These are phyloP conservation scores for Heteromormyrus szaboi DNA, from an alignment of 2,797 vertebrate species.

Conservation along the genomic window DNA sequence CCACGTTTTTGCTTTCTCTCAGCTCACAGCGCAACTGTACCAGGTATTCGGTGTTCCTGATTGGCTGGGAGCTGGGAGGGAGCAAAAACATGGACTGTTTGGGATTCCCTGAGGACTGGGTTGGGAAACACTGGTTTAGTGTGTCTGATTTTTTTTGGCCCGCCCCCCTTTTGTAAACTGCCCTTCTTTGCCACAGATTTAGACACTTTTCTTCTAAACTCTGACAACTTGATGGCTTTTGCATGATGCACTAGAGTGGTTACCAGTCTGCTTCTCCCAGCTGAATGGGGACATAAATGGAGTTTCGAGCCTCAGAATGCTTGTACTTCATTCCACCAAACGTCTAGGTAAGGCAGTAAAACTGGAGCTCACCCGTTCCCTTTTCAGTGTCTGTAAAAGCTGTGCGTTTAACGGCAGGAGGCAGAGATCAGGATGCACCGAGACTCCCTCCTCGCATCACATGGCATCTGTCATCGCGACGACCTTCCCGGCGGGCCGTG, in stretches of 20 bases:
- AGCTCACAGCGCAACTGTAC: background rate
- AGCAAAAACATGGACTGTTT: background rate
- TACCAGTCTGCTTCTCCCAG: background rate
- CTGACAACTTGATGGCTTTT: background rate
- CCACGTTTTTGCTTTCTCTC: background rate
- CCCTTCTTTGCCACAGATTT: background rate
- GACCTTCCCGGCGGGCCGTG: background rate
- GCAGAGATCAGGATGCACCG: background rate
- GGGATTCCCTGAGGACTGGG: background rate
- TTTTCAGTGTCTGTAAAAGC: background rate
- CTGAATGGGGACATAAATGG: background rate
- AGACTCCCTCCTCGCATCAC: background rate
- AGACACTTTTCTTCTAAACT: background rate
- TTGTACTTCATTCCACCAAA: background rate
- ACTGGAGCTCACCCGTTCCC: background rate
- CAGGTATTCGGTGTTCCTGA: background rate
- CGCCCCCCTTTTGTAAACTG: background rate
- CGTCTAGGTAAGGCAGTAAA: background rate
- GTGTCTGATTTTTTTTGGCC: background rate
- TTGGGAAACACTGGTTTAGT: background rate
- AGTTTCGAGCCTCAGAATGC: background rate
- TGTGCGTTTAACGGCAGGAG: background rate
- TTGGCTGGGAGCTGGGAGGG: background rate
- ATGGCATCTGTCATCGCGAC: background rate
- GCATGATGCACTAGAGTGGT: background rate